Conservation (phyloP, 2,888 invertebrate species). For the Carabus problematicus region DNA sequence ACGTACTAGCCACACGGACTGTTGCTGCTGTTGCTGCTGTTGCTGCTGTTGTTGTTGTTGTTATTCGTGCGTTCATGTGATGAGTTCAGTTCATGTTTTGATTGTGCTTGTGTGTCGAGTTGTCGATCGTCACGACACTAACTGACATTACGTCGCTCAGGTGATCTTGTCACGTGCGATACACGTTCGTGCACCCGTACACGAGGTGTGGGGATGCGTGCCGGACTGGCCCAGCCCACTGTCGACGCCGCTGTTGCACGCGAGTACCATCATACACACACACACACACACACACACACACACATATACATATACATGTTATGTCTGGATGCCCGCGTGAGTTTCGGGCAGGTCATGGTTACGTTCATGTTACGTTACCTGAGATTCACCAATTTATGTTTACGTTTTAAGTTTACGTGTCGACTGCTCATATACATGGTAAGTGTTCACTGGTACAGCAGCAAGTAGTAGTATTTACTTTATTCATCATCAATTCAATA, state of each 20-base stretch:
- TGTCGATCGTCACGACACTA: background rate
- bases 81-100: constrained; percentile 3
- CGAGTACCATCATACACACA: background rate
- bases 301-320: background rate
- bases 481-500: no score
- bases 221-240: background rate
- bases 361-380: constrained; percentile 10
- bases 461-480: no score
- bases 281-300: constrained; percentile 1
- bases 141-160: background rate
- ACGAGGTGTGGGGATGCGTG: constrained; percentile 9
- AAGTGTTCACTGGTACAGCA: no score
- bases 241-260: background rate
- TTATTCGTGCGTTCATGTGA: background rate
- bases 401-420: constrained; percentile 10
- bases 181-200: no score
- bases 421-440: no score
- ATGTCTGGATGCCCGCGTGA: background rate
- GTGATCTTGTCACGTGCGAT: no score
- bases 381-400: background rate
- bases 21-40: no score
- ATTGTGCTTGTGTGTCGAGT: background rate
- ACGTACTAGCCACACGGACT: no score
- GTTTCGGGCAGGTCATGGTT: constrained; percentile 7
- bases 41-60: no score